Percentiles rank a stretch among this genome's conserved stretches.
These are phyloP conservation scores for Chrysomela aeneicollis DNA, from an alignment of 2,888 invertebrate genomes.

Conservation along the genomic window DNA sequence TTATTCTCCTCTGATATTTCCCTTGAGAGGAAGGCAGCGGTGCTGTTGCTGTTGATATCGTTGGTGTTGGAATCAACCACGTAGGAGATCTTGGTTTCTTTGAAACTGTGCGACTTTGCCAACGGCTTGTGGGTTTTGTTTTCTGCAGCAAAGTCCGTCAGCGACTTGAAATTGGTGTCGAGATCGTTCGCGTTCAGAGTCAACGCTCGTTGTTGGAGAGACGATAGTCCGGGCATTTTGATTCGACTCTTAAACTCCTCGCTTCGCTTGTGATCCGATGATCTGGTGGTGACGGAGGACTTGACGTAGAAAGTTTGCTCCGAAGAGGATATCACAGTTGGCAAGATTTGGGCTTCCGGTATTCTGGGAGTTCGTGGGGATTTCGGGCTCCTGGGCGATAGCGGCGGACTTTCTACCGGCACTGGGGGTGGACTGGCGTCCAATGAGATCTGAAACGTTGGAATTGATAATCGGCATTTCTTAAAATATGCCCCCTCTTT, in stretches of 20 bases:
- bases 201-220: constrained; percentile 66
- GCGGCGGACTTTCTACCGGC: constrained; percentile 33
- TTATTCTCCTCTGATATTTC: constrained; percentile 36
- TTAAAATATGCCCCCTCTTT: no score
- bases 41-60: constrained; percentile 16
- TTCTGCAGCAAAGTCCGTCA: constrained; percentile 54
- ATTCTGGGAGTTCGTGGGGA: constrained; percentile 33
- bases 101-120: constrained; percentile 77
- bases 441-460: constrained; percentile 34
- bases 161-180: constrained; percentile 54
- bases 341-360: constrained; percentile 22
- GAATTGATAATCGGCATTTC: neutral
- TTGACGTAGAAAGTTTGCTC: constrained; percentile 29
- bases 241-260: constrained; percentile 55
- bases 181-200: constrained; percentile 58
- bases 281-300: constrained; percentile 31
- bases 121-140: constrained; percentile 63
- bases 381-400: constrained; percentile 38
- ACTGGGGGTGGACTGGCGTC: constrained; percentile 32
- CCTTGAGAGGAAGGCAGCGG: constrained; percentile 31
- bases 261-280: no score
- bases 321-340: constrained; percentile 43
- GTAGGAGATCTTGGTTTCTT: constrained; percentile 41
- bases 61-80: constrained; percentile 26
- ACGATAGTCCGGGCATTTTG: constrained; percentile 64